A percentile compares a stretch with the other conserved stretches of the same genome.
phyloP scores from a whole-genome alignment of 2,113 vertebrate species.

The Polyodon spathula region DNA sequence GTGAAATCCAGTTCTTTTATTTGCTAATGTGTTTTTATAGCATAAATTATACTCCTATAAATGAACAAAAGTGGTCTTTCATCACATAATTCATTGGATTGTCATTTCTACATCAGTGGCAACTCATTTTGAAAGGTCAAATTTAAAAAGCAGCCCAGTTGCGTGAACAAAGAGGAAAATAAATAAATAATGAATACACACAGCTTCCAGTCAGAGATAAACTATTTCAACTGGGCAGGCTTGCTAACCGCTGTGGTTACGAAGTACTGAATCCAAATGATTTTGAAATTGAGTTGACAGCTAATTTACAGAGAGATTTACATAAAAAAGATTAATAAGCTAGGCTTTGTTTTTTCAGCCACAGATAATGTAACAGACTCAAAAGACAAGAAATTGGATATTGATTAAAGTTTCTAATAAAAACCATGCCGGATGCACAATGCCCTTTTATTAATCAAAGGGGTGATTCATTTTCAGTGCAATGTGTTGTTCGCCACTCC shows the following conservation, averaged over 20 bases:
- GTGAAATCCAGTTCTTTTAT: no score
- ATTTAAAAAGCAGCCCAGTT: not conserved
- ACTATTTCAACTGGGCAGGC: slow-evolving; percentile 33
- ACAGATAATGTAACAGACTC: slow-evolving; percentile 52
- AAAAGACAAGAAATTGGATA: slow-evolving; percentile 59
- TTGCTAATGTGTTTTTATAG: no score
- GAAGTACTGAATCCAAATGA: slow-evolving; percentile 33
- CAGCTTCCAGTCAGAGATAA: slow-evolving; percentile 28
- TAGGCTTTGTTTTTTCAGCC: slow-evolving; percentile 31
- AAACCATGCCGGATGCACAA: slow-evolving; percentile 22
- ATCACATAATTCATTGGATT: not conserved
- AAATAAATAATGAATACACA: slow-evolving; percentile 25
- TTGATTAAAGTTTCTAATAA: slow-evolving; percentile 40
- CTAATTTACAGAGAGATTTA: slow-evolving; percentile 60
- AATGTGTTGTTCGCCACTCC: slow-evolving; percentile 28
- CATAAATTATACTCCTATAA: no score
- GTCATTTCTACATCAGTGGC: not conserved
- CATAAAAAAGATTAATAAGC: slow-evolving; percentile 49
- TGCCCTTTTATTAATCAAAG: slow-evolving; percentile 40
- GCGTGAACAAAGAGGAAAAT: slow-evolving; percentile 10
- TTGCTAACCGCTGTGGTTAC: slow-evolving; percentile 7
- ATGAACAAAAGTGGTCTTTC: not conserved
- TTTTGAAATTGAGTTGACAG: slow-evolving; percentile 54
- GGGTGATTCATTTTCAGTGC: slow-evolving; percentile 50
- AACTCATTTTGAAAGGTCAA: slow-evolving; percentile 13